These are phyloP conservation scores for Podilymbus podiceps DNA, from an alignment of 2,113 vertebrate species.

Conservation along the genomic window DNA sequence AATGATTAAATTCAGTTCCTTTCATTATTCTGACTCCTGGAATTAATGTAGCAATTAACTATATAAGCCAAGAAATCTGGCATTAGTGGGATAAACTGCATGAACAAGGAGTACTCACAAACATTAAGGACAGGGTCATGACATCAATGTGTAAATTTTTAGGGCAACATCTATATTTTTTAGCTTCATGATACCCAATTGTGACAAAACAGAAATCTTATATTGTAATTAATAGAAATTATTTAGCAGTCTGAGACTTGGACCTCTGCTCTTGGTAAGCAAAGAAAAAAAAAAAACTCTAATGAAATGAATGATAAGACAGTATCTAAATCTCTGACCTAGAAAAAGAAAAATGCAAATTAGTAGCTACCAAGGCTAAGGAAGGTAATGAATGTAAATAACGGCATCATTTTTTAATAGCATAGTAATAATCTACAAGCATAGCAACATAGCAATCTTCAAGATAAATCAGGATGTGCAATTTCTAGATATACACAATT, in stretches of 20 bases:
- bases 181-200: not conserved
- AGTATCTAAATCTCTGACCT: not conserved
- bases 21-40: not conserved
- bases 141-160: not conserved
- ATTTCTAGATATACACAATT: not conserved
- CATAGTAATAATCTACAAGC: not conserved
- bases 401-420: not conserved
- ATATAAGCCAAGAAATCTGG: not conserved
- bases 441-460: not conserved
- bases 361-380: not conserved
- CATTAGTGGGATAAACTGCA: not conserved
- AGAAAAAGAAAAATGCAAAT: not conserved
- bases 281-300: not conserved
- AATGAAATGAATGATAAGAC: not conserved
- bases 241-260: not conserved
- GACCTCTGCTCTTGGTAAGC: not conserved
- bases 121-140: not conserved
- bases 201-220: not conserved
- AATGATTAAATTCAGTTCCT: not conserved
- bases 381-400: not conserved
- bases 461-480: not conserved
- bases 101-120: not conserved
- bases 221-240: not conserved
- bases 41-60: not conserved
- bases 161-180: not conserved